Conservation (phyloP, 1,140 invertebrate genomes). For the Scaptomyza hsui region DNA sequence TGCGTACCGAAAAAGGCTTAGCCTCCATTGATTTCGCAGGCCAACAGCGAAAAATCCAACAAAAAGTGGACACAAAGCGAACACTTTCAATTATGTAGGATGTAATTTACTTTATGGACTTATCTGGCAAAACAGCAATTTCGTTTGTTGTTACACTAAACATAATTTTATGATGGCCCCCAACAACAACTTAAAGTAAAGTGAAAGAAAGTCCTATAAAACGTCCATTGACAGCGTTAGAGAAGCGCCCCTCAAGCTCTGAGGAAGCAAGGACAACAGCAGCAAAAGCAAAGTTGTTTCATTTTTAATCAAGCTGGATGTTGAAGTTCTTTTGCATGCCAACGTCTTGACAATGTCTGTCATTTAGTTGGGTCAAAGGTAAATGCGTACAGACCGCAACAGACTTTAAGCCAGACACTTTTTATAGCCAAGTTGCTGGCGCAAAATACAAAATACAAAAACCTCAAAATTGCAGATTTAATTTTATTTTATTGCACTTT, state of each 20-base stretch:
- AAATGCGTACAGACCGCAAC: conserved; percentile 45
- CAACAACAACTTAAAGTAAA: conserved; percentile 19
- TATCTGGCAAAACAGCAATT: conserved; percentile 66
- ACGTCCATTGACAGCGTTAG: conserved; percentile 57
- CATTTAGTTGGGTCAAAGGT: conserved; percentile 73
- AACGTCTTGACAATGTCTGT: conserved; percentile 42
- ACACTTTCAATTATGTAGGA: conserved; percentile 54
- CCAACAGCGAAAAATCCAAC: neutral
- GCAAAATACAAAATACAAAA: conserved; percentile 37
- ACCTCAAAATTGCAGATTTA: conserved; percentile 82
- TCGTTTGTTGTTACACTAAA: conserved; percentile 44
- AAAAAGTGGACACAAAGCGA: neutral
- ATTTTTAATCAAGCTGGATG: conserved; percentile 72
- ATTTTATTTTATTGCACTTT: conserved; percentile 80
- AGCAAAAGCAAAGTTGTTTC: conserved; percentile 50
- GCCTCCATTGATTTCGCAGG: conserved; percentile 40
- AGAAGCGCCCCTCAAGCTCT: conserved; percentile 18
- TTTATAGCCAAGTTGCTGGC: conserved; percentile 55
- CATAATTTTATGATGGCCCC: conserved; percentile 54
- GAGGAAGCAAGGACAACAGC: conserved; percentile 6
- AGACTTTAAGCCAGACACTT: conserved; percentile 70
- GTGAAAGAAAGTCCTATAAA: conserved; percentile 46
- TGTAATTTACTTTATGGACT: conserved; percentile 72
- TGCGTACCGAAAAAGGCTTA: conserved; percentile 44
- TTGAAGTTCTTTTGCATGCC: conserved; percentile 60